phyloP scores from a whole-genome alignment of 2,888 invertebrate species.

The Eutolmus rufibarbis region DNA sequence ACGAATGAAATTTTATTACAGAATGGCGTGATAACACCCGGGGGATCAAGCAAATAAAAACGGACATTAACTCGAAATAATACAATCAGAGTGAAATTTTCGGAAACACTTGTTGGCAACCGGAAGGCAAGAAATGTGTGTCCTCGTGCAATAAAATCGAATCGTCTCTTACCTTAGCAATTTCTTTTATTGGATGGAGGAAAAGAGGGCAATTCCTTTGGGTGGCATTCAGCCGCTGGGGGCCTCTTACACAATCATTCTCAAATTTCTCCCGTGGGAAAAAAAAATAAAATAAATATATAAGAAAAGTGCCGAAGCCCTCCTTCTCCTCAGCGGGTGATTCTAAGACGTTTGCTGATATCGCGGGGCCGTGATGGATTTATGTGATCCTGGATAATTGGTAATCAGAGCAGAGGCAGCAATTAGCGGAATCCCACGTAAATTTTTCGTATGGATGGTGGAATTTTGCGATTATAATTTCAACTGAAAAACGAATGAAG shows the following conservation, averaged over 20 bases:
- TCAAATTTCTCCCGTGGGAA: neutral
- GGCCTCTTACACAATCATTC: slow-evolving; percentile 3
- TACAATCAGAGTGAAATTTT: slow-evolving; percentile 13
- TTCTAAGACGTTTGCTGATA: neutral
- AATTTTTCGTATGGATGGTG: neutral
- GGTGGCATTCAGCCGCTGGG: neutral
- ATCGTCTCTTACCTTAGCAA: neutral
- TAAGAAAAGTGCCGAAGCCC: neutral
- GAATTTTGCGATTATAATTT: neutral
- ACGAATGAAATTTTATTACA: slow-evolving; percentile 11
- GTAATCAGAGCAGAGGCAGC: slow-evolving; percentile 4
- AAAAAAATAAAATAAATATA: neutral
- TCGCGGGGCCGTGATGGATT: neutral
- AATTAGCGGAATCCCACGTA: neutral
- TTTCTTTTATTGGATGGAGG: neutral
- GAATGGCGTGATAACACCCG: slow-evolving; percentile 13
- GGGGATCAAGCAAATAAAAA: neutral
- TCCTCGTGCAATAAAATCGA: neutral
- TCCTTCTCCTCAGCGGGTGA: neutral
- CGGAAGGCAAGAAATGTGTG: slow-evolving; percentile 23
- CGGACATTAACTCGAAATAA: slow-evolving; percentile 8
- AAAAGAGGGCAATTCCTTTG: neutral
- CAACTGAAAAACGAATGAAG: neutral
- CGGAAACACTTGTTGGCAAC: slow-evolving; percentile 27
- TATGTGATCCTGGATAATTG: slow-evolving; percentile 21